phyloP scores from a whole-genome alignment of 2,797 vertebrate genomes.

The Hoplostethus mediterraneus region DNA sequence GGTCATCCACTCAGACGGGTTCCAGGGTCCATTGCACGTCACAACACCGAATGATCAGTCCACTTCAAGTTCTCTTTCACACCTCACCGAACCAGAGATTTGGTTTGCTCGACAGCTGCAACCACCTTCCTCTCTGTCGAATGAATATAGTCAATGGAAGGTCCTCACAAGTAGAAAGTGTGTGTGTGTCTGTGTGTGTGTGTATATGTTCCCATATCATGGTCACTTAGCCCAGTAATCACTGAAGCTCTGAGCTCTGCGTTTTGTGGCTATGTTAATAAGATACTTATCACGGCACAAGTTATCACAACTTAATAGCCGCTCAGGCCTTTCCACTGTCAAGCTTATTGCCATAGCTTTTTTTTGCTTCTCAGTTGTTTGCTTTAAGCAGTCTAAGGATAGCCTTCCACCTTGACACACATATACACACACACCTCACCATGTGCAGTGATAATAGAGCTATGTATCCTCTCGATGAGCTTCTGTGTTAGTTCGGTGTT shows the following conservation, averaged over 20 bases:
- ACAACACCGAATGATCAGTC: too few species aligned
- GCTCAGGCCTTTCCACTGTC: conserved; percentile 1
- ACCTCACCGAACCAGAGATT: too few species aligned
- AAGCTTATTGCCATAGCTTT: not conserved
- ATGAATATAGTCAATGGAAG: too few species aligned
- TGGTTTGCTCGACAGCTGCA: too few species aligned
- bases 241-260: conserved; percentile 12
- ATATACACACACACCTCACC: not conserved
- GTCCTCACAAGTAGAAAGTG: not conserved
- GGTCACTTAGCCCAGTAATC: not conserved
- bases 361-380: conserved; percentile 30
- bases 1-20: too few species aligned
- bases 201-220: not conserved
- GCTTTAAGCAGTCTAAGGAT: conserved; percentile 37
- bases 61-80: too few species aligned
- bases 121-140: too few species aligned
- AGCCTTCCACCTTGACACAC: not conserved
- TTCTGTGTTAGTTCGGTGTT: too few species aligned
- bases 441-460: too few species aligned
- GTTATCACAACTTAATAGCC: too few species aligned
- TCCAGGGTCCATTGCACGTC: too few species aligned
- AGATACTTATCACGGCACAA: not conserved
- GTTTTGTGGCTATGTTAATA: conserved; percentile 17
- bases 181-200: not conserved
- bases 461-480: too few species aligned